Evolutionary conservation across 2,888 invertebrate genomes (phyloP).

Genomic region (Thymelicus acteon): DNA sequence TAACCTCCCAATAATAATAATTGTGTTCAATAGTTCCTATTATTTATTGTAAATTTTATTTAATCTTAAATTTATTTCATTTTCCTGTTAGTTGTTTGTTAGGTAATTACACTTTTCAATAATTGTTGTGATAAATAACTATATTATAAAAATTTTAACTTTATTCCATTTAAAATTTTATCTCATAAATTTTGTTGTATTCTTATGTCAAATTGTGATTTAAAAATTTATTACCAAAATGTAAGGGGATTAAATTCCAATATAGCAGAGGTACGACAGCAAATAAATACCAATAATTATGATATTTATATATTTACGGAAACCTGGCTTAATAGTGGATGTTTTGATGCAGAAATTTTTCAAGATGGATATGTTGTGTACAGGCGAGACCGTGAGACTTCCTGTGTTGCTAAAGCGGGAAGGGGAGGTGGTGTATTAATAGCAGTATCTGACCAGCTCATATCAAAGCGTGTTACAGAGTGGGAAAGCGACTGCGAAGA

Average conservation of each 20-base stretch:
- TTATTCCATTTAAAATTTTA: no score
- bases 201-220: background rate
- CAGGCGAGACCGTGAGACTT: slow-evolving; percentile 39
- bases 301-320: slow-evolving; percentile 37
- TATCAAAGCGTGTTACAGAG: slow-evolving; percentile 19
- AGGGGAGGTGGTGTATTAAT: slow-evolving; percentile 43
- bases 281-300: slow-evolving; percentile 31
- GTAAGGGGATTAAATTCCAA: no score
- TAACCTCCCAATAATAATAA: no score
- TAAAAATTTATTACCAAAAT: no score
- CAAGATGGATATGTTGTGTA: slow-evolving; percentile 26
- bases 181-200: no score
- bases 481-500: slow-evolving; percentile 40
- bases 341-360: slow-evolving; percentile 37
- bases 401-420: slow-evolving; percentile 8
- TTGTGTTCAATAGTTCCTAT: no score
- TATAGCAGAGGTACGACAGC: slow-evolving; percentile 1
- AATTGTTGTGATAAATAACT: no score
- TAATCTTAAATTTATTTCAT: background rate
- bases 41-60: background rate
- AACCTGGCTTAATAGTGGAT: slow-evolving; percentile 34
- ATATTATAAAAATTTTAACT: no score
- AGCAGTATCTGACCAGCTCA: slow-evolving; percentile 30
- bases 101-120: no score
- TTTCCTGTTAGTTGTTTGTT: background rate